Base-by-base conservation (phyloP, 2,888 invertebrate species). In the Ypsolopha scabrella region DNA sequence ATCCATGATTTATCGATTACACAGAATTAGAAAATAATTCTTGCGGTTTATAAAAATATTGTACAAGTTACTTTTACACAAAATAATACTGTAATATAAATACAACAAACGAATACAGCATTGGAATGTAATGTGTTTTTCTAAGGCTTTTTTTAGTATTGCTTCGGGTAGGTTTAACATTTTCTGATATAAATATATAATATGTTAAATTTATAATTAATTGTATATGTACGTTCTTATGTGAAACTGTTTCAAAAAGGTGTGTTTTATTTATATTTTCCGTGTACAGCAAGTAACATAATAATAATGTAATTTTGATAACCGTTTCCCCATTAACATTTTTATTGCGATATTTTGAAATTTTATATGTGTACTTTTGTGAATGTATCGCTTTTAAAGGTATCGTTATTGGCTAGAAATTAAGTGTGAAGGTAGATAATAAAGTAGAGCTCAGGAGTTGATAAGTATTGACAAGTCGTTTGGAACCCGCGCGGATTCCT, bases 131-230 rank as follows among this genome's bases (percentile, higher is more conserved):
- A 64, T 70, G 65, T 70, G 67, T 62, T 64, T 64, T 67, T 2
- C 70, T 75, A 80, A 81, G 80, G 80, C 80, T 47, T 13, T 77
- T 62, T 77, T 63, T 53, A 43, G 60, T 78, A 80, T 80, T 80
- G 80, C 78, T 81, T 74, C 60, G 56, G 63, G 55, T 61, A 60
- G 63, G 57, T 52, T 54, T 49, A 55, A 56, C 54, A 45, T 10
- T 55, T 43, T 41, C 41, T 51, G 53, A 54, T 55, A 54, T 55
- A 54, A 45, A 24, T 24, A 24, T 24, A n/a, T n/a, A n/a, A n/a
- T n/a, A 24, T 2, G 24, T 24, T 24, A 3, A 3, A 24, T 24
- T 24, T 24, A 24, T 24, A 24, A 24, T 24, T 24, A 24, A 24
- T 24, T 24, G 4, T 24, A 24, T 24, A 24, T 24, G 24, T 24